Evolutionary conservation across 92 coral and sea anemone genomes (phyloP).

Genomic region (Hydrozoanthus gracilis): DNA sequence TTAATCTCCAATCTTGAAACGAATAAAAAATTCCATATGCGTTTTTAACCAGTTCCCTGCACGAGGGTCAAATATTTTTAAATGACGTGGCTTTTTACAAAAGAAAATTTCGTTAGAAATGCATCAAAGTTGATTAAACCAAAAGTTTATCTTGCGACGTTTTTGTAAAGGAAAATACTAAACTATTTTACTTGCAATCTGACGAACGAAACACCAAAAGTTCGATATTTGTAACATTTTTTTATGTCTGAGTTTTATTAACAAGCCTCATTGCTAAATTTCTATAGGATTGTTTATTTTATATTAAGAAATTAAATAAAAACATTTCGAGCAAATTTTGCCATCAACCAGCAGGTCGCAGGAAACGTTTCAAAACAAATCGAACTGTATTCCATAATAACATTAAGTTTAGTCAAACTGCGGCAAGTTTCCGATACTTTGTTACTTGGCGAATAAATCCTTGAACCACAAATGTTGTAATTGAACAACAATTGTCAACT

Average conservation of each 20-base stretch:
- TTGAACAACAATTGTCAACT: slow-evolving; percentile 33
- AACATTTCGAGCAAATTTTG: slow-evolving; percentile 41
- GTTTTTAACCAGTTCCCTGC: slow-evolving; percentile 21
- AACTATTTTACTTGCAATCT: neutral
- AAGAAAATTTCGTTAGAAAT: neutral
- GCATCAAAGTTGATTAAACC: neutral
- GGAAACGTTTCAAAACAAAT: slow-evolving; percentile 29
- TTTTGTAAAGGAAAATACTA: neutral
- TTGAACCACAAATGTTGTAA: slow-evolving; percentile 31
- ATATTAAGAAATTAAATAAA: slow-evolving; percentile 12
- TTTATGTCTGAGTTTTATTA: slow-evolving; percentile 8
- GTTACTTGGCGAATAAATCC: slow-evolving; percentile 19
- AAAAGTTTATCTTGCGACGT: no score
- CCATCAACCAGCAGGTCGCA: slow-evolving; percentile 42
- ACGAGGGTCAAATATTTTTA: neutral
- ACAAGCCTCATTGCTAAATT: slow-evolving; percentile 22
- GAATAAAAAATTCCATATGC: slow-evolving; percentile 44
- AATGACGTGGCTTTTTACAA: slow-evolving; percentile 40
- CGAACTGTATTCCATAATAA: slow-evolving; percentile 19
- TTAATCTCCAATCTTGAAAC: neutral
- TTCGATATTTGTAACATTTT: neutral
- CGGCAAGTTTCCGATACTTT: slow-evolving; percentile 25
- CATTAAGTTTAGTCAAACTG: slow-evolving; percentile 17
- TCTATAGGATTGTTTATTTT: slow-evolving; percentile 28
- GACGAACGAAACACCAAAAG: neutral